Percentiles rank a stretch among this genome's conserved stretches.
phyloP scores from a whole-genome alignment of 92 coral and sea anemone genomes.

The Scolanthus callimorphus region DNA sequence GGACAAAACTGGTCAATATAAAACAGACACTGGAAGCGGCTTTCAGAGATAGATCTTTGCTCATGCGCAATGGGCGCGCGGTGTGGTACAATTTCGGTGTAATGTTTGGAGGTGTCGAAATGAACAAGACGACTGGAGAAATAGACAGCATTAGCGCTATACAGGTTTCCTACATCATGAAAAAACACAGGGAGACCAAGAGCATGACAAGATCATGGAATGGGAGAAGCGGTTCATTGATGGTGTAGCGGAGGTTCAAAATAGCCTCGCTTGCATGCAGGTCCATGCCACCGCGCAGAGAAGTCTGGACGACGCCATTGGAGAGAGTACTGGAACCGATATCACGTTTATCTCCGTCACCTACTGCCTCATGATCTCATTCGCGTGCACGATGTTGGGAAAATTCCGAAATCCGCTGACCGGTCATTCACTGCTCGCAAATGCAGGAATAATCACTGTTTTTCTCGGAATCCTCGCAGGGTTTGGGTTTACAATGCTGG shows the following conservation, averaged over 20 bases:
- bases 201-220: constrained; percentile 17
- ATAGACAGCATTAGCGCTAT: constrained; percentile 45
- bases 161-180: constrained; percentile 39
- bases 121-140: constrained; percentile 23
- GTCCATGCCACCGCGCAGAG: constrained; percentile 52
- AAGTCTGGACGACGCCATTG: constrained; percentile 74
- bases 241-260: constrained; percentile 9
- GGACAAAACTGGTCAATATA: constrained; percentile 26
- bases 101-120: constrained; percentile 36
- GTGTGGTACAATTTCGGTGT: constrained; percentile 31
- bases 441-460: constrained; percentile 85
- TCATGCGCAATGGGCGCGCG: constrained; percentile 62
- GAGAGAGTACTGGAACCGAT: constrained; percentile 80
- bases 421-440: constrained; percentile 78
- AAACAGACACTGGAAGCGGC: constrained; percentile 31
- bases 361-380: constrained; percentile 69
- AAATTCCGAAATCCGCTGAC: constrained; percentile 76
- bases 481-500: constrained; percentile 64
- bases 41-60: constrained; percentile 9
- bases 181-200: constrained; percentile 19
- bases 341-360: constrained; percentile 65
- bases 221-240: constrained; percentile 55
- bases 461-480: constrained; percentile 83
- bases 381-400: constrained; percentile 67
- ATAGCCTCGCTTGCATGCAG: constrained; percentile 19